A percentile compares a stretch with the other conserved stretches of the same genome.
phyloP scores from a whole-genome alignment of 2,113 vertebrate species.

The Caranx ignobilis region DNA sequence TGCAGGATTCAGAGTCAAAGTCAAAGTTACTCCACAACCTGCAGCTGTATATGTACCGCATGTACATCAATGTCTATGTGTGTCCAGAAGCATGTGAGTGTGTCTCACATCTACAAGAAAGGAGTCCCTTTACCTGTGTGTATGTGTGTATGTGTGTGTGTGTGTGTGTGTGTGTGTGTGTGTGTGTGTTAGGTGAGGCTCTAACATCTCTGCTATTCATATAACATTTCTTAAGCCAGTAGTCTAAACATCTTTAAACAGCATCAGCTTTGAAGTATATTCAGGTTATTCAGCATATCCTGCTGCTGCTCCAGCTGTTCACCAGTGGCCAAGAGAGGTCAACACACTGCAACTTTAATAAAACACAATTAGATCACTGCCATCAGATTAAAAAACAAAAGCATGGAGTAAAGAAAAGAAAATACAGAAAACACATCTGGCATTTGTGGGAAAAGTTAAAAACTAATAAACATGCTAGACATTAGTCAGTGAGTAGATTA shows the following conservation, averaged over 20 bases:
- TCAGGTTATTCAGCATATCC: neutral
- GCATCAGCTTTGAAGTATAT: neutral
- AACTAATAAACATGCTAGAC: no score
- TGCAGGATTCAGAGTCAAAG: slow-evolving; percentile 17
- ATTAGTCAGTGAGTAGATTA: no score
- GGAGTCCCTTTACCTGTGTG: no score
- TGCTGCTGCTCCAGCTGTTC: neutral
- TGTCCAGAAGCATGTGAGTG: neutral
- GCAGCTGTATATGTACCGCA: neutral
- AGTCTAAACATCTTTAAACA: neutral
- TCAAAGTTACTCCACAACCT: slow-evolving; percentile 28
- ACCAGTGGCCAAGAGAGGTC: neutral
- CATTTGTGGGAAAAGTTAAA: no score
- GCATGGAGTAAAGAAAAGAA: neutral
- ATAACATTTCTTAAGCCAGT: neutral
- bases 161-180: neutral
- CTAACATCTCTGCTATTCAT: neutral
- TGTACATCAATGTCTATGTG: neutral
- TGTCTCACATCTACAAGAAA: neutral
- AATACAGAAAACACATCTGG: neutral
- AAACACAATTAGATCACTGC: neutral
- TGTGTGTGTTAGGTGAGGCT: neutral
- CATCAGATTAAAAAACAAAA: neutral
- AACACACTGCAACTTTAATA: neutral
- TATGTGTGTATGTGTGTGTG: neutral